Evolutionary conservation across 2,888 invertebrate genomes (phyloP), one percentile per base, ranked within the genome.

Genomic region (Yponomeuta plumbellus): DNA sequence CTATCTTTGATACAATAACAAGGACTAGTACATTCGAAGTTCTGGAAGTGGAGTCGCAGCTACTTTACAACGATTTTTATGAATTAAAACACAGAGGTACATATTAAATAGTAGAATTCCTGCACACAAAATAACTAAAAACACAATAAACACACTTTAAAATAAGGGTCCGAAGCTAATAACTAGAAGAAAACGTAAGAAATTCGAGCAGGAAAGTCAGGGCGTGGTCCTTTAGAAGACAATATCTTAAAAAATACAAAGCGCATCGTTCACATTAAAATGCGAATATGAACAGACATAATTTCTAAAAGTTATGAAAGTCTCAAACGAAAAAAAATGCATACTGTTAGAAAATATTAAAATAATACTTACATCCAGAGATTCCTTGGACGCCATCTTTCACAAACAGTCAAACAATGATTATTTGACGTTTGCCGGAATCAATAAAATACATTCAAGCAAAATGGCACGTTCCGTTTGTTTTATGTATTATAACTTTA

Each of bases 351-450:
- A 68, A 67, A 71, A 73, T 68, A 69, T 72, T 70, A 69, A 76
- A 72, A 78, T 34, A 77, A 75, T 83, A 91, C 91, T 91, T 76
- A 91, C 91, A 80, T 91, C 91, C 69, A 91, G 84, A 76, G 91
- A 91, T 79, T 91, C 91, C 88, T 91, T 91, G 70, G 91, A 91
- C 91, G 91, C 91, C 91, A 91, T 91, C 78, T 88, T 89, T 86
- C 88, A 85, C 84, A 83, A 83, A 86, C 84, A 85, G 80, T 83
- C 86, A 86, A 86, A 83, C 82, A 74, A 74, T 17, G 8, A 34
- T 34, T 34, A 34, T 64, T 64, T 64, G 56, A 64, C 56, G 13
- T 63, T 63, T 22, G 21, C 13, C 44, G 20, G 22, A 63, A 63
- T 63, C 63, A 63, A 63, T 63, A 63, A 17, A 59, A 22, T 21